Base-by-base conservation (phyloP, 1,140 invertebrate species). In the Lepidurus arcticus region DNA sequence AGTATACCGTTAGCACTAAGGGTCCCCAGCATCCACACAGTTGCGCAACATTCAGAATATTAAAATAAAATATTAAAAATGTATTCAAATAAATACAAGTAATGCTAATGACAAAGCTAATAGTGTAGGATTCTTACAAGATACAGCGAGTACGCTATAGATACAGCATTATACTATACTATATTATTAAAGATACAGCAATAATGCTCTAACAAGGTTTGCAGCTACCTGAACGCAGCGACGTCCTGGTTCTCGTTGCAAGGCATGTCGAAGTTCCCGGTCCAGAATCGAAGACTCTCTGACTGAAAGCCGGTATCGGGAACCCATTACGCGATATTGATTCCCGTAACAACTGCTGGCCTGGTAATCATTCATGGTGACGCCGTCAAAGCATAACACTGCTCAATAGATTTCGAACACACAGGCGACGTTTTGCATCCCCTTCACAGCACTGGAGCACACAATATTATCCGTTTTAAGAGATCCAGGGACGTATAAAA, bases 191-290 rank as follows among this genome's bases (percentile, higher is more conserved):
- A 34, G 34, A 34, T 34, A 34, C 34, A 34, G 34, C 34, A 34
- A 3, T 34, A 34, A 34, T 4, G 34, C 13, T 16, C 21, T 65
- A 16, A 65, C n/a, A 65, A 11, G 16, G 45, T 11, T 65, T 7
- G 21, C 53, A 7, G 6, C 21, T 76, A 76, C 75, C 34, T 76
- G 75, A 21, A 45, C 75, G 1, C 10, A 45, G 43, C 75, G 34
- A 44, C 75, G 75, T 16, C 75, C 75, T 44, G 75, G 75, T 34
- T 76, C 75, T 43, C 44, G 13, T 26, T 76, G 75, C 42, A 76
- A 34, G 43, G 75, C 75, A 24, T 76, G 75, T 26, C 43, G 24
- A 42, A 76, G 43, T 24, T 76, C 75, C 9, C 75, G 75, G 16
- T 76, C 75, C 43, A 76, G 24, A 43, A 76, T 45, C 34, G 75